A percentile compares a stretch with the other conserved stretches of the same genome.
phyloP scores from a whole-genome alignment of 2,113 vertebrate species.

The Semnornis frantzii region DNA sequence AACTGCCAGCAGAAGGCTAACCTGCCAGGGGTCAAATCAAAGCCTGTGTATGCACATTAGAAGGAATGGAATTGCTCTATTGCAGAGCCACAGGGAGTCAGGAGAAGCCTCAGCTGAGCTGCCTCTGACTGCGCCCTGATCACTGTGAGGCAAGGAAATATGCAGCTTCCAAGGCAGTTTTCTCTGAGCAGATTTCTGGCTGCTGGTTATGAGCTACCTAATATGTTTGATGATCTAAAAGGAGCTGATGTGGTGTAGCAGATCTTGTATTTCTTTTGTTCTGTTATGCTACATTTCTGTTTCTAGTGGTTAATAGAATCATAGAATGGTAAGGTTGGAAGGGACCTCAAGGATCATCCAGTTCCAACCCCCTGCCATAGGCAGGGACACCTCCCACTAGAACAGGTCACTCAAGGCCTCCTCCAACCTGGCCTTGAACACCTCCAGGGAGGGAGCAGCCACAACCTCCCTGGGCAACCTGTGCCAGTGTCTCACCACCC shows the following conservation, averaged over 20 bases:
- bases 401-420: no score
- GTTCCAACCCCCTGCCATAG: no score
- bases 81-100: neutral
- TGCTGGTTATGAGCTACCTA: neutral
- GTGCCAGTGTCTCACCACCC: no score
- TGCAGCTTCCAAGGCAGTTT: accelerated
- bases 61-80: neutral
- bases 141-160: neutral
- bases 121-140: neutral
- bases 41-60: neutral
- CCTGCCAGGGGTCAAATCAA: neutral
- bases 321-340: no score
- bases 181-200: neutral
- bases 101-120: neutral
- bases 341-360: no score
- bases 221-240: neutral
- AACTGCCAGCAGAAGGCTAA: neutral
- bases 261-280: neutral
- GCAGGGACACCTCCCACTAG: no score
- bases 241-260: neutral
- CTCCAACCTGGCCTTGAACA: no score
- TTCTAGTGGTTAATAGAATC: neutral
- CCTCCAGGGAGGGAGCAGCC: no score
- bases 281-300: neutral
- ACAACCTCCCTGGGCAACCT: no score